Evolutionary conservation across 1,140 invertebrate species (phyloP).

Genomic region (Drosophila nebulosa): DNA sequence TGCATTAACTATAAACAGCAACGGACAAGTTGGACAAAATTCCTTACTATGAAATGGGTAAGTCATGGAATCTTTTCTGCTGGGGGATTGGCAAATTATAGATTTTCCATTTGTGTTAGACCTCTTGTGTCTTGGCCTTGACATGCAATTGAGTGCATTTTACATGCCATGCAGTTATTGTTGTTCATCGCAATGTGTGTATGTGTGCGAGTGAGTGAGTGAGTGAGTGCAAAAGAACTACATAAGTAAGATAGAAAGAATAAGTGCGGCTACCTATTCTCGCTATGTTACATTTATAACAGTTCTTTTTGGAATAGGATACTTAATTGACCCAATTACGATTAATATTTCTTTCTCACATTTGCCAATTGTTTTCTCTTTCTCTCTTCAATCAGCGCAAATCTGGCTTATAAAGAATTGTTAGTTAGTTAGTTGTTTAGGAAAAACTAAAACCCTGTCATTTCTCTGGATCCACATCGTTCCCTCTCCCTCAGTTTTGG

Average conservation of each 20-base stretch:
- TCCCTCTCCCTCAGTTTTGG: neutral
- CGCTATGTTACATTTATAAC: neutral
- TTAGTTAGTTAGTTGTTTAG: too few species aligned
- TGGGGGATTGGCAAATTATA: neutral
- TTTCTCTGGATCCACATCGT: neutral
- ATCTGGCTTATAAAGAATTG: too few species aligned
- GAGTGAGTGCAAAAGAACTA: neutral
- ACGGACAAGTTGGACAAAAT: neutral
- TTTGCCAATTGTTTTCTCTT: neutral
- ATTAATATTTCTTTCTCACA: neutral
- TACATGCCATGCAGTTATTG: neutral
- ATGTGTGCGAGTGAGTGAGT: too few species aligned
- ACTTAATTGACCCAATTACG: neutral
- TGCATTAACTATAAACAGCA: neutral
- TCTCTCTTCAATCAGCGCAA: too few species aligned
- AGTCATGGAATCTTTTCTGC: constrained; percentile 17
- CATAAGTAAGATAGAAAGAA: neutral
- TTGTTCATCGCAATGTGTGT: too few species aligned
- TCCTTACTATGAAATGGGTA: constrained; percentile 67
- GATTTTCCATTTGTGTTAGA: constrained; percentile 8
- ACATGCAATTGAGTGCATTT: neutral
- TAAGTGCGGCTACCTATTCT: neutral
- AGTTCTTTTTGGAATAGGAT: neutral
- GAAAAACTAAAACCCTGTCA: too few species aligned
- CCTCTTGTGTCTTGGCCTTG: neutral